A percentile compares a stretch with the other conserved stretches of the same genome.
phyloP scores from a whole-genome alignment of 2,888 invertebrate genomes.

The Eupithecia inturbata region DNA sequence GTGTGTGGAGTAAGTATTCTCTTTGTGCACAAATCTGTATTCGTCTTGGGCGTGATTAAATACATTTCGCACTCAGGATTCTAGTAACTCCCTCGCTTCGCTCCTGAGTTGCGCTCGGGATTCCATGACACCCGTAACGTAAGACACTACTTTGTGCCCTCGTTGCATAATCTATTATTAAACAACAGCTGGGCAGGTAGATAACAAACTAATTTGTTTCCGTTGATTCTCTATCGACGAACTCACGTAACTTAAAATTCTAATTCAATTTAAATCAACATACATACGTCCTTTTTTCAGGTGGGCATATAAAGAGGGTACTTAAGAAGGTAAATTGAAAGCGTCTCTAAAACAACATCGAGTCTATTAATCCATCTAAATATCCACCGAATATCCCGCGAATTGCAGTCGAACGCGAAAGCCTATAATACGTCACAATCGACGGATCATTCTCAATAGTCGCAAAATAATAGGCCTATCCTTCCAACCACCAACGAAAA shows the following conservation, averaged over 20 bases:
- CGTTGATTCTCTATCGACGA: no score
- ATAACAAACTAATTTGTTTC: no score
- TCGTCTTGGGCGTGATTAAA: no score
- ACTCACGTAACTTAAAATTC: background rate
- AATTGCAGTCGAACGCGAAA: conserved; percentile 69
- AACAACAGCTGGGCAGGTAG: no score
- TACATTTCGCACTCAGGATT: no score
- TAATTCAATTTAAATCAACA: background rate
- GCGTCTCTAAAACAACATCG: background rate
- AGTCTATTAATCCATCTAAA: conserved; percentile 33
- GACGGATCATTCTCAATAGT: conserved; percentile 77
- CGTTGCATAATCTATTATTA: no score
- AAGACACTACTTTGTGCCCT: no score
- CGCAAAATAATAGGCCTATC: conserved; percentile 67
- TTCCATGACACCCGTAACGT: no score
- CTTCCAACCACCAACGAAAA: conserved; percentile 41
- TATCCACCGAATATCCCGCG: conserved; percentile 53
- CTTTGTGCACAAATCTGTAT: no score
- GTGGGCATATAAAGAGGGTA: background rate
- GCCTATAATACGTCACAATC: conserved; percentile 79
- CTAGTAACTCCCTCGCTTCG: no score
- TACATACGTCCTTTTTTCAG: background rate
- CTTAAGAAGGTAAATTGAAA: background rate
- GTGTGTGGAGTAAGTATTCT: no score
- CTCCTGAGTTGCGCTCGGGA: no score